Percentiles rank a stretch among this genome's conserved stretches.
Conservation (phyloP, 1,140 invertebrate species). For the Plectrocnemia conspersa region DNA sequence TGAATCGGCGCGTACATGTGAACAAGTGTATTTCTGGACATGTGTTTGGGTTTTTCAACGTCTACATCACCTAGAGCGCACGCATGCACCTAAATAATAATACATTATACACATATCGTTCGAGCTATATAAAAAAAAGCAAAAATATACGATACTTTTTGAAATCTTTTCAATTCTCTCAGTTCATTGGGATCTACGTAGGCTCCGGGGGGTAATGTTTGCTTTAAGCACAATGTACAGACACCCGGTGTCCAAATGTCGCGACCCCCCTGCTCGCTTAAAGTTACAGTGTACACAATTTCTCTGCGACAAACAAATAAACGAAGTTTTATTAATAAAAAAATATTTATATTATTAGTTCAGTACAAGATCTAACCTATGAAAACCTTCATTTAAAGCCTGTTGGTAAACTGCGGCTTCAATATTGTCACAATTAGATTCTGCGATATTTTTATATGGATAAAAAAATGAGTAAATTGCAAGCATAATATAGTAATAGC, state of each 20-base stretch:
- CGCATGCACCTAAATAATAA: conserved; percentile 32
- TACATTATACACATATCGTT: neutral
- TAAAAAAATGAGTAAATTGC: too few species aligned
- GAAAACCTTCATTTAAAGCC: conserved; percentile 43
- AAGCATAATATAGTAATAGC: too few species aligned
- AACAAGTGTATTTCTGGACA: conserved; percentile 37
- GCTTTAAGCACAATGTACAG: conserved; percentile 37
- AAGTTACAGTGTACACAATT: conserved; percentile 42
- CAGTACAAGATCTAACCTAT: conserved; percentile 37
- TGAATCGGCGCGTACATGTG: conserved; percentile 37
- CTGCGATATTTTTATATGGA: neutral
- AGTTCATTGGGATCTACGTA: conserved; percentile 31
- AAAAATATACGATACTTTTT: conserved; percentile 22
- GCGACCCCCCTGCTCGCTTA: conserved; percentile 24
- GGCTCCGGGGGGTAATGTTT: conserved; percentile 28
- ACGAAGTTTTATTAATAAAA: conserved; percentile 7
- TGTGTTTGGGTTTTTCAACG: conserved; percentile 41
- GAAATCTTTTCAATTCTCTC: conserved; percentile 26
- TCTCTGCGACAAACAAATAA: conserved; percentile 35
- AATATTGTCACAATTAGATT: conserved; percentile 26
- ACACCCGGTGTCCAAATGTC: conserved; percentile 31
- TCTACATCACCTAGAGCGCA: conserved; percentile 40
- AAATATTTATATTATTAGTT: neutral
- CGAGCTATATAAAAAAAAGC: neutral
- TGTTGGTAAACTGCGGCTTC: conserved; percentile 36